Evolutionary conservation across 2,113 vertebrate genomes (phyloP), one percentile per base, ranked within the genome.

Genomic region (Tricholaema leucomelas): DNA sequence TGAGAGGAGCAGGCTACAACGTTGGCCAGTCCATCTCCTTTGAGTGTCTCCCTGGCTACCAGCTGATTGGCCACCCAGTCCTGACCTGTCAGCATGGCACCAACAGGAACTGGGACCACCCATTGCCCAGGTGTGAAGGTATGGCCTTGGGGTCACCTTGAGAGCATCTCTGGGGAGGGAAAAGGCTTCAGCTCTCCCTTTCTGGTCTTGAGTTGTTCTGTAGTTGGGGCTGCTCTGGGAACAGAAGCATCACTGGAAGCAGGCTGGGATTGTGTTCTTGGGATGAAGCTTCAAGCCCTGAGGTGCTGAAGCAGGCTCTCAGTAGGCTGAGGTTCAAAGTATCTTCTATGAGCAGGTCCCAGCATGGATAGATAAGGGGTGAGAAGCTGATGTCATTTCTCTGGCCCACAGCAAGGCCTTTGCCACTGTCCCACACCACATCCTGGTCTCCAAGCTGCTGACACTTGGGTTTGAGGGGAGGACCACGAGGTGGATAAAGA

Each of bases 1-100:
- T 99, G 18, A 98, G 99, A 78, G 99, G 99, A n/a, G 98, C 99
- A 0, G 99, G 99, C 35, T 99, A 97, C 97, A 99, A 99, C 9
- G 99, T 99, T 6, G 99, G 99, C 44, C 99, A 99, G 87, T 99
- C 99, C 35, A 99, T 99, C 96, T 99, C 99, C 58, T 99, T 99
- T 1, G 99, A 99, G 96, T 99, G 99, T 76, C 97, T 98, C 60
- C 98, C 98, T 4, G 99, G 99, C 20, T 99, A 98, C 96, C 98
- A 98, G 7, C 98, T 99, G 10, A 97, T 97, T 69, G 99, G 99
- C 25, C 97, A 99, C 64, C 97, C 99, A 5, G 98, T 99, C 93
- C 98, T 99, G 69, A 99, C 99, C 20, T 99, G 99, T 75, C 98
- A 99, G 73, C 99, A 99, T 1, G 99, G 99, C 76, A 99, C 98